phyloP scores from a whole-genome alignment of 2,113 vertebrate genomes.

The Oxyruncus cristatus region DNA sequence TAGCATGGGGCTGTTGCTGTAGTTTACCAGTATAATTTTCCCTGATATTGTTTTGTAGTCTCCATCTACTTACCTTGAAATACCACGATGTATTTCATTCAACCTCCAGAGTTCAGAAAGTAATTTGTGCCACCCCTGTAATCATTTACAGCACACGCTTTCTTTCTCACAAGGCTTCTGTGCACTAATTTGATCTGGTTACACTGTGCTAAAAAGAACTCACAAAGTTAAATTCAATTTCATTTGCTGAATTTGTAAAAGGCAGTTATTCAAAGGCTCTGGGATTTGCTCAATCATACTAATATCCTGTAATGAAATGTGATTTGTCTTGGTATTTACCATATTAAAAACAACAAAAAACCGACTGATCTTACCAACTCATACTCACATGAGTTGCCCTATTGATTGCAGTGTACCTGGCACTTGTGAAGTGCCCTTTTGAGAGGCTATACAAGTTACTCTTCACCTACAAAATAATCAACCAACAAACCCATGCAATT shows the following conservation, averaged over 20 bases:
- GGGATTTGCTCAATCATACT: neutral
- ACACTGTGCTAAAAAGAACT: neutral
- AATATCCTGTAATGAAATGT: slow-evolving; percentile 16
- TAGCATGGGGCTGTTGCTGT: neutral
- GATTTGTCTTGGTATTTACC: slow-evolving; percentile 3
- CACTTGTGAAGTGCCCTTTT: neutral
- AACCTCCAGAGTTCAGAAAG: neutral
- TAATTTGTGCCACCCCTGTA: neutral
- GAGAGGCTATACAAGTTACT: neutral
- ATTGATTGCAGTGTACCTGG: neutral
- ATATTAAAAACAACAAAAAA: neutral
- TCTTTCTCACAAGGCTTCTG: neutral
- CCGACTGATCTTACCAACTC: neutral
- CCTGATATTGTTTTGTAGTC: neutral
- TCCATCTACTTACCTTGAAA: neutral
- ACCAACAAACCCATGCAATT: neutral
- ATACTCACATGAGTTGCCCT: neutral
- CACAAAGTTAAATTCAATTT: neutral
- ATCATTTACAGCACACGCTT: neutral
- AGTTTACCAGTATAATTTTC: neutral
- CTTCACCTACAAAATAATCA: neutral
- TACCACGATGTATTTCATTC: neutral
- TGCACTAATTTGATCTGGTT: neutral
- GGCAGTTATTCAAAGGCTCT: neutral
- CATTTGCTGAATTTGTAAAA: neutral